Evolutionary conservation across 2,888 invertebrate genomes (phyloP), one percentile per base, ranked within the genome.

Genomic region (Cyrtodaria siliqua): DNA sequence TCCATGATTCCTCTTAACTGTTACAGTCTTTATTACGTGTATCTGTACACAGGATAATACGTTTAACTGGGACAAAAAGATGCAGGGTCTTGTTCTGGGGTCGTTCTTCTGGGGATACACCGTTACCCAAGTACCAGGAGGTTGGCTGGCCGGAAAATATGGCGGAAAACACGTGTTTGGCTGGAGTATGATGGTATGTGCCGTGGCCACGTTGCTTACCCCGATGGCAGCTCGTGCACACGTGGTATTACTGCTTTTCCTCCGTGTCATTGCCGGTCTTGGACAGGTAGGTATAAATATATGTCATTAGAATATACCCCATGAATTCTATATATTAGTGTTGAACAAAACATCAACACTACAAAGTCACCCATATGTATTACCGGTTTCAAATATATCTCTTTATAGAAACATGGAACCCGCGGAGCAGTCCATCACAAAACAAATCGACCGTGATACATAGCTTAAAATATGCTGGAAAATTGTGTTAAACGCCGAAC

Each of bases 121-220:
- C 24, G 50, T 85, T 16, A 90, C 90, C 1, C 90, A 92, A 57
- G 33, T 91, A 18, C 85, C 86, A n/a, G 90, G 90, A 8, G 91
- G 91, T 1, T 88, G 86, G 82, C 89, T 97, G 24, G 96, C 97
- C 0, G 97, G 97, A 86, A 81, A 95, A 85, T 96, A 96, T 82
- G 97, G 97, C 27, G 97, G 97, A n/a, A 97, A 97, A 91, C 96
- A 96, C 93, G 95, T 96, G 0, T 94, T 97, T 12, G 96, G 96
- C 0, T 93, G 96, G 68, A 97, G 97, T 56, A 96, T 97, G 24
- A 93, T 97, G 0, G 96, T 95, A 8, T 97, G 97, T 0, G 96
- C 96, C 0, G 91, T 97, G n/a, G 96, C 97, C 84, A 97, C 97
- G 0, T 90, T 97, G 2, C 88, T 97, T 1, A 97, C 97, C 0